Percentiles rank a stretch among this genome's conserved stretches.
phyloP scores from a whole-genome alignment of 2,113 vertebrate genomes.

The Lycaon pictus region DNA sequence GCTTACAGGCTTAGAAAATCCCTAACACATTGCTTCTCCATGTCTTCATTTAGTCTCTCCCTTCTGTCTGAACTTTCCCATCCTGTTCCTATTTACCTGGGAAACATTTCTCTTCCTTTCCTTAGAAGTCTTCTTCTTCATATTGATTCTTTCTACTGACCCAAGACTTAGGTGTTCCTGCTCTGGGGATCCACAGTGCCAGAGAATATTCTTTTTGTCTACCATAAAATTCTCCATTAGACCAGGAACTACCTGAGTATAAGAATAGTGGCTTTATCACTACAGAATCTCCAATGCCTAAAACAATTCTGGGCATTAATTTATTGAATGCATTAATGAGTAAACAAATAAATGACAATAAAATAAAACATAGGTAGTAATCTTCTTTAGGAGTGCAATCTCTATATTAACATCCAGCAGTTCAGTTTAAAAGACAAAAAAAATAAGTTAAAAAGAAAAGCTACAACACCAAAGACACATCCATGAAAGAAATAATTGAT shows the following conservation, averaged over 20 bases:
- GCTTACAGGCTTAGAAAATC: background rate
- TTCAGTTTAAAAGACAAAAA: background rate
- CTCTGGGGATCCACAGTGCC: background rate
- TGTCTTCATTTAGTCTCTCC: background rate
- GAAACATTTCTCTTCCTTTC: background rate
- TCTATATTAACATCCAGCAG: background rate
- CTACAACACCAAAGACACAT: background rate
- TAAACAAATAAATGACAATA: background rate
- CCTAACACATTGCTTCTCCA: background rate
- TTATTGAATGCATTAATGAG: background rate
- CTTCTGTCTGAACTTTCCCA: background rate
- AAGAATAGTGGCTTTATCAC: background rate
- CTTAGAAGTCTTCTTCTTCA: background rate
- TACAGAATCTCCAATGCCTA: background rate
- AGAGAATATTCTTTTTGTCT: background rate
- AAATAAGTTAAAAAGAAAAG: background rate
- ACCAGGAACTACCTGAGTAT: background rate
- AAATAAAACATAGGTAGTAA: background rate
- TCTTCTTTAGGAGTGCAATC: background rate
- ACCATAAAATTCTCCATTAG: background rate
- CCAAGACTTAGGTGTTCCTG: background rate
- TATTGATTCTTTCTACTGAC: background rate
- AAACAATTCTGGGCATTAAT: background rate
- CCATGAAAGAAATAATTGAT: background rate
- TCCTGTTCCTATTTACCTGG: background rate